Evolutionary conservation across 2,797 vertebrate species (phyloP), one percentile per base, ranked within the genome.

Genomic region (Cygnus olor): DNA sequence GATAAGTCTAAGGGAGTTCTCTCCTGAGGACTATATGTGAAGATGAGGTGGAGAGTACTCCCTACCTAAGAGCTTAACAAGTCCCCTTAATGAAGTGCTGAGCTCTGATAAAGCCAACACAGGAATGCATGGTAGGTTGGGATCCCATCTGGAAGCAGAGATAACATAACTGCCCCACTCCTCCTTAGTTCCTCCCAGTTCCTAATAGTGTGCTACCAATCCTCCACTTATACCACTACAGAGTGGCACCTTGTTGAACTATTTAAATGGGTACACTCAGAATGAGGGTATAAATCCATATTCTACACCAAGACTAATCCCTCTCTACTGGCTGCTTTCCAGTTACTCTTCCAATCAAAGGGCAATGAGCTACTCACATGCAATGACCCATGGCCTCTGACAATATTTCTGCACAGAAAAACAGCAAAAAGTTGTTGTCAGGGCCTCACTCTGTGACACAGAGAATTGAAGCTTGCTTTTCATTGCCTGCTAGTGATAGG

Each of bases 41-140:
- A 51, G 11, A 51, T 54, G 44, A 84, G 19, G 28, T 64, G 14
- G 28, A 69, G 45, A 65, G 22, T 27, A 12, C 21, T 88, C 24
- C 24, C 10, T 65, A 28, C 4, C 42, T 54, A 69, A 66, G 45
- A 81, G 40, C 28, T 70, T 79, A 12, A 80, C 56, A 83, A 78
- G 14, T 9, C 40, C 36, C 56, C 73, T 70, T 57, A 20, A 71
- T 80, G 28, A 88, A 64, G 49, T 51, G 89, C 56, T 77, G 68
- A 76, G 32, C 66, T 73, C 44, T 90, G 85, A 94, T 93, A 94
- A 94, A 89, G n/a, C n/a, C 60, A 68, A 20, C 36, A 45, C 15
- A 76, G 82, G 94, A 83, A 20, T 34, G 51, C 38, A 51, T 36
- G 7, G 45, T 78, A n/a, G 38, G 58, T 66, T 72, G 36, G 91